A percentile compares a stretch with the other conserved stretches of the same genome.
Evolutionary conservation across 2,113 vertebrate genomes (phyloP).

Genomic region (Malurus elegans): DNA sequence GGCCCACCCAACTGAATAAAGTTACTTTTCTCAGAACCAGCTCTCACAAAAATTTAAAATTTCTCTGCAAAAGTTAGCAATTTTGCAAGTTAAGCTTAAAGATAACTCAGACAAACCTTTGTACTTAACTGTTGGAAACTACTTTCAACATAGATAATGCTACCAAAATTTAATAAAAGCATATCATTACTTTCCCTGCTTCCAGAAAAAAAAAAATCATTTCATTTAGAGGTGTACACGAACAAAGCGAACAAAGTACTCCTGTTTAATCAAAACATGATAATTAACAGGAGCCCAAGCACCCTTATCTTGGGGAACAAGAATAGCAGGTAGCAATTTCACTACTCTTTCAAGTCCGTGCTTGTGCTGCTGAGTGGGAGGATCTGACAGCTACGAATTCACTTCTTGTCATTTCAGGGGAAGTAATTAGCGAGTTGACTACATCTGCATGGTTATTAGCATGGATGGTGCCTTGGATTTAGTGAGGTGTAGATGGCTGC

Average conservation of each 20-base stretch:
- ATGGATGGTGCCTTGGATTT: not conserved
- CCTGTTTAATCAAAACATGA: conserved; percentile 50
- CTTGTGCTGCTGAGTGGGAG: not conserved
- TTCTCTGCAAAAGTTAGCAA: not conserved
- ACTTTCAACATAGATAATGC: not conserved
- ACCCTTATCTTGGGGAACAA: not conserved
- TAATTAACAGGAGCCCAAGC: conserved; percentile 32
- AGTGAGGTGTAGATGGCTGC: not conserved
- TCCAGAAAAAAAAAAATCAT: not conserved
- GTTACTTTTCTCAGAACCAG: not conserved
- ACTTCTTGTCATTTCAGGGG: not conserved
- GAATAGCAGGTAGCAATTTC: conserved; percentile 36
- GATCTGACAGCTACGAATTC: not conserved
- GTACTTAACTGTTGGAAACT: not conserved
- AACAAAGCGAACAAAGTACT: conserved; percentile 19
- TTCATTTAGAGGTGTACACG: not conserved
- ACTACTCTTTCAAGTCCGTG: not conserved
- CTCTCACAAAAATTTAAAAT: not conserved
- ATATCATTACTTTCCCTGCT: not conserved
- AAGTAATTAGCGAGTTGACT: conserved; percentile 48
- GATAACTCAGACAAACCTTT: not conserved
- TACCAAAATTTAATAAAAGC: not conserved
- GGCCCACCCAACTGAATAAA: not conserved
- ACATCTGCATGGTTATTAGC: not conserved
- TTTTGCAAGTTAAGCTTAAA: not conserved